Base-by-base conservation (phyloP, 2,888 invertebrate genomes). In the Nasonia oneida region DNA sequence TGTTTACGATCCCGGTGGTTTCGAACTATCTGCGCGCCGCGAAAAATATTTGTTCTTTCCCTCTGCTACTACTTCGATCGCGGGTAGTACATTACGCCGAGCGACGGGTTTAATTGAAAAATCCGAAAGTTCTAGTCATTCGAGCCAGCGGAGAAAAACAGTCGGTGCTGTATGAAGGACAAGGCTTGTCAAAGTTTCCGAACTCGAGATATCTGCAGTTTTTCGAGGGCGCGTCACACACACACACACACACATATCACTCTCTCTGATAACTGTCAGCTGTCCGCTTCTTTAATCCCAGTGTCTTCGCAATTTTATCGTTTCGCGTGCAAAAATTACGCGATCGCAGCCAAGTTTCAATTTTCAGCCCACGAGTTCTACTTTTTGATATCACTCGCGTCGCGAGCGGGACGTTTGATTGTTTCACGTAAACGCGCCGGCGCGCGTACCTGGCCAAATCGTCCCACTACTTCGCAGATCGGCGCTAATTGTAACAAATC, bases 401-500 rank as follows among this genome's bases (percentile, higher is more conserved):
- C 29, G 29, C 29, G 29, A 1, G 29, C 77, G 42, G 61, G 33
- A 71, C 14, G 71, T 71, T 73, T 77, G 61, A 81, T 85, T 85
- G 71, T 81, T 76, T 53, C 37, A 29, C 76, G 78, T 78, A 83
- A 50, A 29, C 23, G 57, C 53, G 15, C 50, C 6, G 10, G 50
- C 53, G 42, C 53, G 53, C 14, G 18, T 15, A 53, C 53, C 23
- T 47, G 42, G 74, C 29, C 29, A 75, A 50, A 37, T 37, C 71
- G 33, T 15, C n/a, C 39, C 8, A 6, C 42, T 10, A 6, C 42
- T 10, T 47, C 12, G 23, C 15, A 15, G 29, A 85, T 80, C 82
- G 74, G 47, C 79, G 76, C 85, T 87, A 87, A 87, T 87, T 87
- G 83, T 85, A 87, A 85, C 85, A 76, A 87, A 87, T 87, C 74